Base-by-base conservation (phyloP, 2,797 vertebrate genomes). In the Rhyacichthys aspro region DNA sequence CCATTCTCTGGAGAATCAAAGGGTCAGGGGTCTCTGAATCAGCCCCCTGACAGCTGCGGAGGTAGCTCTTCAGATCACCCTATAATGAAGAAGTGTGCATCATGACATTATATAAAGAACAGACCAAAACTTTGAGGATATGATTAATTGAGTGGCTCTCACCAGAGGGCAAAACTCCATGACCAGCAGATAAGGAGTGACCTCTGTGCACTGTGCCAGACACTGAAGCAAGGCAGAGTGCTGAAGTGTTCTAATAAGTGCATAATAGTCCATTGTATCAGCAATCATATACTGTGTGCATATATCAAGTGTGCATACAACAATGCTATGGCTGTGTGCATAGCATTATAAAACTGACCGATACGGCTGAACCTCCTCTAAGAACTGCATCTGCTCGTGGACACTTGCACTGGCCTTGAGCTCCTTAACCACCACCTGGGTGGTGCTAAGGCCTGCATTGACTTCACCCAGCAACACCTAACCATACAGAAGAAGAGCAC, bases 121-220 rank as follows among this genome's bases (percentile, higher is more conserved):
- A 38, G 36, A 10, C 15, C 17, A 55, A 42, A 64, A 63, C 2
- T 42, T 56, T 45, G 3, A 52, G 5, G 49, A 36, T 49, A 15
- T 55, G 8, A 18, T 43, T 0, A 44, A 60, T 45, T 63, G 63
- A 55, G 6, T 18, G 33, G 47, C 28, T 78, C 94, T 89, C 88
- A 99, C 98, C 96, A 98, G 86, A 0, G 96, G 94, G 85, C 96
- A 99, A 90, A 96, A 96, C 86, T 99, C 98, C 96, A 99, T 96
- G 78, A 99, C 94, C 86, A 99, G 92, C 86, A 99, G 92, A 90
- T 98, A 98, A 1, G 98, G 98, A 11, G 96, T 97, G 85, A 95
- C 94, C 90, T 99, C 97, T 0, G 95, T 90, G 5, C 96, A 98
- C 87, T 98, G 96, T 38, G 96, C 94, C 88, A 99, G 89, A 84